Evolutionary conservation across 2,113 vertebrate genomes (phyloP), one percentile per base, ranked within the genome.

Genomic region (Silurus glanis): DNA sequence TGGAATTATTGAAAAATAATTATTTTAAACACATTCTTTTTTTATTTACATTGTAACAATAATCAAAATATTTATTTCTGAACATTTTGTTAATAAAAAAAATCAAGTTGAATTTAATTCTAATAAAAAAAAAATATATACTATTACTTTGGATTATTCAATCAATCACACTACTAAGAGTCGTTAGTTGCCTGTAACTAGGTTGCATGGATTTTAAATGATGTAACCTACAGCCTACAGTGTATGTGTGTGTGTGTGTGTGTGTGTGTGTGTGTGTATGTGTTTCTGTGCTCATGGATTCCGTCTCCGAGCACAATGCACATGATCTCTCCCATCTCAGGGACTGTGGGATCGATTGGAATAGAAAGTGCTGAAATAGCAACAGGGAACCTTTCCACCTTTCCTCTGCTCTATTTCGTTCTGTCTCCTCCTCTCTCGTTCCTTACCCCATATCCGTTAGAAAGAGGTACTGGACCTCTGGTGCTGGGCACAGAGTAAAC

Each of bases 311-410:
- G 84, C 86, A 84, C 53, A 85, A 83, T 83, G 84, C 74, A 78
- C 84, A 84, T 89, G 89, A 91, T 90, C 71, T 84, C 86, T 83
- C 86, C 86, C 86, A 85, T 89, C 67, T 71, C 83, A 69, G 88
- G 90, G 85, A 87, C 82, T 83, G 87, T 78, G 83, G 64, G 81
- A 91, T 91, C 85, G 78, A 90, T 89, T 82, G 81, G 81, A 86
- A 87, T 76, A 69, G 83, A 86, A 89, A 89, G 84, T 87, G 87
- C 89, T 89, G 90, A 90, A 86, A 89, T 85, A 89, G 90, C 88
- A 86, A 81, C 84, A 76, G 62, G 66, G 72, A 83, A 64, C 28
- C 80, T 79, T 55, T 84, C 25, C 49, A 55, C 47, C n/a, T 85
- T 51, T n/a, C 90, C 84, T 92, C 74, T 84, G 91, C 72, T 72